Evolutionary conservation across 2,888 invertebrate genomes (phyloP).

Genomic region (Dendrolimus houi): DNA sequence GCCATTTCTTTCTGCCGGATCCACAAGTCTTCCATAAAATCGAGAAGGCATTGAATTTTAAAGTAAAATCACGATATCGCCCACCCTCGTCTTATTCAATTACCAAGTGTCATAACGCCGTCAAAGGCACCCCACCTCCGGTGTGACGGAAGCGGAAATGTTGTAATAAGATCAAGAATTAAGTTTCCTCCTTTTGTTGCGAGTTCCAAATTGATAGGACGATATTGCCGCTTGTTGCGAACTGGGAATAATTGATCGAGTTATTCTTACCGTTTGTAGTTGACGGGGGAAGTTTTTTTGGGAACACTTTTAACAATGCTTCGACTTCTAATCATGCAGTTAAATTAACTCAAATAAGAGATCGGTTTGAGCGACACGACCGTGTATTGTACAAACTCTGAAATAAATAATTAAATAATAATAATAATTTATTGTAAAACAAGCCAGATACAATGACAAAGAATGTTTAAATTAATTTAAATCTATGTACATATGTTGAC

Average conservation of each 20-base stretch:
- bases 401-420: too few relatives aligned
- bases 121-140: conserved; percentile 1
- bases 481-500: too few relatives aligned
- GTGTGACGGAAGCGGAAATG: conserved; percentile 13
- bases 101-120: conserved; percentile 1
- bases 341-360: too few relatives aligned
- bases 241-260: background rate
- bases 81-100: conserved; percentile 1
- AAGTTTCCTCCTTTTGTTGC: conserved; percentile 16
- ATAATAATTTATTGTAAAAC: too few relatives aligned
- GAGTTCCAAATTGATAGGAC: background rate
- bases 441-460: too few relatives aligned
- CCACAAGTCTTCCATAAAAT: too few relatives aligned
- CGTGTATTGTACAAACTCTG: too few relatives aligned
- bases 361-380: too few relatives aligned
- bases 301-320: background rate
- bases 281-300: background rate
- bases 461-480: too few relatives aligned
- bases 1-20: too few relatives aligned
- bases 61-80: conserved; percentile 2
- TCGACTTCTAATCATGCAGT: too few relatives aligned
- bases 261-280: conserved; percentile 11
- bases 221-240: background rate
- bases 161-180: conserved; percentile 23
- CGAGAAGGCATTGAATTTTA: background rate